These are phyloP conservation scores for Hapalemur alaotrensis DNA, from an alignment of 2,797 vertebrate genomes.

Conservation along the genomic window DNA sequence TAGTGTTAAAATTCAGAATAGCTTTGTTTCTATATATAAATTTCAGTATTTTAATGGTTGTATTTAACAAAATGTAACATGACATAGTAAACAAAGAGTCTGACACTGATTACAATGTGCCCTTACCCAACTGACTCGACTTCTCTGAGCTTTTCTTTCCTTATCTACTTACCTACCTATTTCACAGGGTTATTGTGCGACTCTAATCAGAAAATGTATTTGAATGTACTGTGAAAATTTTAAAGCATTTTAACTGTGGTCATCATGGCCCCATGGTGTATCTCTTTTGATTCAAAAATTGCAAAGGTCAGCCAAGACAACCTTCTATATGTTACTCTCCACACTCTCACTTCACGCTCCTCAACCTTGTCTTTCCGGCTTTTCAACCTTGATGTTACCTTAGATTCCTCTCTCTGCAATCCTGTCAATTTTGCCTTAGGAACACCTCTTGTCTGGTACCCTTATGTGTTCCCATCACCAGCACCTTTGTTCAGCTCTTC, in stretches of 20 bases:
- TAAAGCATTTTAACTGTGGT: not conserved
- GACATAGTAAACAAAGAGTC: not conserved
- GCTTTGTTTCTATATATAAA: not conserved
- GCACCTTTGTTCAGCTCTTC: not conserved
- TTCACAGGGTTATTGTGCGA: not conserved
- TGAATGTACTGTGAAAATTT: not conserved
- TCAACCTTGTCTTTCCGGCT: not conserved
- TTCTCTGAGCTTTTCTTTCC: not conserved
- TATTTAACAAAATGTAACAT: not conserved
- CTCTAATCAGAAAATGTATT: not conserved
- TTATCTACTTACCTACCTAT: not conserved
- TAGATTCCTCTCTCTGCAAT: not conserved
- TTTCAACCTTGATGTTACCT: not conserved
- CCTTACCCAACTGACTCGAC: not conserved
- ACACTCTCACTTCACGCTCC: accelerated
- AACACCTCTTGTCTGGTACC: not conserved
- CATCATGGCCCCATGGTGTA: not conserved
- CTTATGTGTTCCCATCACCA: not conserved
- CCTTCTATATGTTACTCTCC: not conserved
- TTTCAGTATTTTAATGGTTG: not conserved
- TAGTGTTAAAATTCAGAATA: not conserved
- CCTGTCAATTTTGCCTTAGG: not conserved
- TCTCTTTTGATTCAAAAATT: not conserved
- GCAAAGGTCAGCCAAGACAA: not conserved
- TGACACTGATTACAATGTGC: not conserved